Evolutionary conservation across 2,888 invertebrate genomes (phyloP).

Genomic region (Philonicus albiceps): DNA sequence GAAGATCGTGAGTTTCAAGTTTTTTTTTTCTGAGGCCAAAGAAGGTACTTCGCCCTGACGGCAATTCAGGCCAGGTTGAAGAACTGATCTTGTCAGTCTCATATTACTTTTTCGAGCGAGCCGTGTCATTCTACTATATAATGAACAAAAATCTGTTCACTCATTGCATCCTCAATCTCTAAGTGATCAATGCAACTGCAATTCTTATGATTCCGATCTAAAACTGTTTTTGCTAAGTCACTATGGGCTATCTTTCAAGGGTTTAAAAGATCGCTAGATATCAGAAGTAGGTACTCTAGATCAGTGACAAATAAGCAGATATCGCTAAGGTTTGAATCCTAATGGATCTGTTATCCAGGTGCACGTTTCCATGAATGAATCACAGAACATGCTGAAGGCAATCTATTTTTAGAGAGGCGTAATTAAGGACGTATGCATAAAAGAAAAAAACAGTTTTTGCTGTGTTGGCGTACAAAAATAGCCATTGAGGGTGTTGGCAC

Average conservation of each 20-base stretch:
- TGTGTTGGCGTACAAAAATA: not conserved
- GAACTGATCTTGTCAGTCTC: not conserved
- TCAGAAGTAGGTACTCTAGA: not conserved
- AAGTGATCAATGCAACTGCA: not conserved
- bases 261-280: not conserved
- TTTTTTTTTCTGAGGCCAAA: not conserved
- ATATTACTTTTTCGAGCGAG: not conserved
- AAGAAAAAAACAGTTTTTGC: not conserved
- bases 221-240: not conserved
- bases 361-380: slow-evolving; percentile 14
- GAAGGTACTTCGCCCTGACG: not conserved
- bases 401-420: not conserved
- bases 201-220: not conserved
- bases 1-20: not conserved
- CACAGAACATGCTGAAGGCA: not conserved
- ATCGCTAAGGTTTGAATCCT: not conserved
- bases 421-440: not conserved
- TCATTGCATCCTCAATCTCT: not conserved
- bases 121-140: not conserved
- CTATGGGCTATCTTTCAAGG: not conserved
- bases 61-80: not conserved
- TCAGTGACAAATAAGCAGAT: not conserved
- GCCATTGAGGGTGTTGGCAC: slow-evolving; percentile 21
- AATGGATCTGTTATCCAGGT: not conserved
- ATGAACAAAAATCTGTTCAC: not conserved